phyloP scores from a whole-genome alignment of 92 coral and sea anemone genomes.

The Virgularia gustaviana region DNA sequence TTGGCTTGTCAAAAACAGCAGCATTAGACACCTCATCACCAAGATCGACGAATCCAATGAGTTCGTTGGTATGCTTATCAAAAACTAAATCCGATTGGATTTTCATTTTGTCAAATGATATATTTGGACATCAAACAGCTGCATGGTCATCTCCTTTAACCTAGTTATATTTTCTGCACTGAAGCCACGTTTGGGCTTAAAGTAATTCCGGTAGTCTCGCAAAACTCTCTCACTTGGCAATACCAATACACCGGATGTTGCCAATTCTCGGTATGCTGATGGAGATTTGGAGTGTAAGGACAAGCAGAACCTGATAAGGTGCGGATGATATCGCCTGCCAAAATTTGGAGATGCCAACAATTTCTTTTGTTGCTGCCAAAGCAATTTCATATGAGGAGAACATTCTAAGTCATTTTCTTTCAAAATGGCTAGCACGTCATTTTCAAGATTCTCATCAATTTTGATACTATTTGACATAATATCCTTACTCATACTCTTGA shows the following conservation, averaged over 20 bases:
- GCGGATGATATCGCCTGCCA: constrained; percentile 46
- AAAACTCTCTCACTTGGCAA: constrained; percentile 42
- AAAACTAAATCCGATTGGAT: constrained; percentile 34
- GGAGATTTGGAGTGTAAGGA: constrained; percentile 50
- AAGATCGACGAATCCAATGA: constrained; percentile 50
- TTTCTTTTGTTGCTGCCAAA: constrained; percentile 45
- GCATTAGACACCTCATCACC: constrained; percentile 33
- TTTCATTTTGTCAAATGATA: constrained; percentile 36
- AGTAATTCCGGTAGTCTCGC: constrained; percentile 44
- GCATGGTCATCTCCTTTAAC: constrained; percentile 4
- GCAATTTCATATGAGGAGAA: constrained; percentile 35
- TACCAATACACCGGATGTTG: constrained; percentile 38
- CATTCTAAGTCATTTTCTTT: constrained; percentile 28
- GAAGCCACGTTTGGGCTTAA: constrained; percentile 44
- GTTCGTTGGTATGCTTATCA: constrained; percentile 40
- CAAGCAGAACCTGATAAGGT: constrained; percentile 26
- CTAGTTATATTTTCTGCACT: constrained; percentile 5
- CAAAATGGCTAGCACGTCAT: constrained; percentile 39
- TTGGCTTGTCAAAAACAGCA: constrained; percentile 38
- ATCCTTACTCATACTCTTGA: constrained; percentile 49
- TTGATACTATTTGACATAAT: constrained; percentile 42
- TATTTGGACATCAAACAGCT: constrained; percentile 15
- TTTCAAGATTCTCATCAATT: constrained; percentile 41
- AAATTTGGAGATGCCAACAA: constrained; percentile 36
- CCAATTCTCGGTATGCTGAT: constrained; percentile 45